Evolutionary conservation across 2,797 vertebrate genomes (phyloP), one percentile per base, ranked within the genome.

Genomic region (Otolemur crassicaudatus): DNA sequence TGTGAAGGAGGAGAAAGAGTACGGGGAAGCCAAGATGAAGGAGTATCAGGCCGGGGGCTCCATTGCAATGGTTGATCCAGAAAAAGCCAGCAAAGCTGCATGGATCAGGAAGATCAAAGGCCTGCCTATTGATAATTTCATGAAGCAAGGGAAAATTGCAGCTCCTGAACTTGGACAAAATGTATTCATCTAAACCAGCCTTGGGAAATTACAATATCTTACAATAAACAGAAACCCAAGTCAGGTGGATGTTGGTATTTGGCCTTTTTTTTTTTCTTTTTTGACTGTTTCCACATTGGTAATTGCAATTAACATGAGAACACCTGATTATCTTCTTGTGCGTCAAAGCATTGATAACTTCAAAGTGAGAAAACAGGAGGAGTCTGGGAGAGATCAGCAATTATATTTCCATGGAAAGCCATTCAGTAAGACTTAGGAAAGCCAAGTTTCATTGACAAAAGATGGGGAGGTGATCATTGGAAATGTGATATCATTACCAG

Each of bases 71-170:
- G 95, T 85, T 2, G 89, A 96, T 3, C 82, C 96, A 61, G 95
- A 95, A 49, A 98, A 89, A 91, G 98, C 97, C 23, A 29, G 97
- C 65, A 98, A 91, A 97, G 98, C 94, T 70, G 98, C 98, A 5
- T 98, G 98, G 98, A 93, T 98, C 70, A 97, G 93, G 97, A 99
- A 98, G 97, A 96, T 96, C 11, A 98, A 98, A 98, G 98, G 98
- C 3, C 92, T 98, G 1, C 94, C 98, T 53, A 86, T 98, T 10
- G 96, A 97, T 61, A 94, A 97, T 27, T 98, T 98, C 83, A 98
- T 93, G 46, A 98, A 97, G 77, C 97, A 97, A 73, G 97, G 96
- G 37, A 98, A 98, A 97, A 98, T 76, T 31, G 96, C 97, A 8
- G 98, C 98, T 29, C 98, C 98, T 0, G 98, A 99, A 92, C 96